Evolutionary conservation across 2,888 invertebrate genomes (phyloP).

Genomic region (Chelonus formosanus): DNA sequence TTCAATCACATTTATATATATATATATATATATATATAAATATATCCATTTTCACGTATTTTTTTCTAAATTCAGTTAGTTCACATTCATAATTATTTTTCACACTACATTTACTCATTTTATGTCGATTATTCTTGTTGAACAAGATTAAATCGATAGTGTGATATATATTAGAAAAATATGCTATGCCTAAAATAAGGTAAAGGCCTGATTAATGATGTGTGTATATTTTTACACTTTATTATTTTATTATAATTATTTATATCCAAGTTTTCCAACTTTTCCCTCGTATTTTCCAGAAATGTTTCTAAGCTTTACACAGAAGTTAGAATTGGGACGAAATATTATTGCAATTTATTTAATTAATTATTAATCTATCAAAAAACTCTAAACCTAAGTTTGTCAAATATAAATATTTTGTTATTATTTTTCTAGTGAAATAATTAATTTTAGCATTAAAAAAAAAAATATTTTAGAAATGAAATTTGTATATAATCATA

Average conservation of each 20-base stretch:
- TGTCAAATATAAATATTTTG: too few relatives aligned
- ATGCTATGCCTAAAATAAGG: slow-evolving; percentile 66
- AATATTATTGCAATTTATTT: too few relatives aligned
- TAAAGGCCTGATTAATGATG: slow-evolving; percentile 59
- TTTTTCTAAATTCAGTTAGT: too few relatives aligned
- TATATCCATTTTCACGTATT: too few relatives aligned
- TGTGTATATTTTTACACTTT: slow-evolving; percentile 39
- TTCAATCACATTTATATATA: background rate
- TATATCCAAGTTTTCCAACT: background rate
- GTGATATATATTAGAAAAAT: slow-evolving; percentile 63
- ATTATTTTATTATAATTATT: slow-evolving; percentile 10
- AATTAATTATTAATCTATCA: too few relatives aligned
- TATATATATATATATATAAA: too few relatives aligned
- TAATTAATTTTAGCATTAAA: background rate
- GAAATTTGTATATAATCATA: background rate
- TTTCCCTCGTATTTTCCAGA: too few relatives aligned
- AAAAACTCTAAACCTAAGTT: too few relatives aligned
- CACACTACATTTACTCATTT: slow-evolving; percentile 37
- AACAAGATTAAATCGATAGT: slow-evolving; percentile 61
- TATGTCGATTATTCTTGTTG: slow-evolving; percentile 41
- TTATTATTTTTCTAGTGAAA: too few relatives aligned
- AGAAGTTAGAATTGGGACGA: too few relatives aligned
- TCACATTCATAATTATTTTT: slow-evolving; percentile 26
- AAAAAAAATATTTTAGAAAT: background rate
- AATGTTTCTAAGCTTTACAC: too few relatives aligned